Conservation (phyloP, 2,797 vertebrate species). For the Dryobates pubescens region DNA sequence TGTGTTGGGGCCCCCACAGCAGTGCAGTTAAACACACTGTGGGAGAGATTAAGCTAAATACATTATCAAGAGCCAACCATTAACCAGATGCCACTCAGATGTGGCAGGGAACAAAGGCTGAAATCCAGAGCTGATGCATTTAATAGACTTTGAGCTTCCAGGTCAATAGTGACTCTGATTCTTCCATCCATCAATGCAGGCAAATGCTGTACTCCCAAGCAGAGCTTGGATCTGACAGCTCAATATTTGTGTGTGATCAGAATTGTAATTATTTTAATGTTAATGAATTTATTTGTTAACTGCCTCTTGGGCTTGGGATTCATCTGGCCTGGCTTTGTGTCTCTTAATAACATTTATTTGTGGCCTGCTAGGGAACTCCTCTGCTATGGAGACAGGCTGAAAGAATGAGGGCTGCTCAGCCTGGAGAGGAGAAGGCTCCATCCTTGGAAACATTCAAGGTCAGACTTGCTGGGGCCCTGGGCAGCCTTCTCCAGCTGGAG, state of each 20-base stretch:
- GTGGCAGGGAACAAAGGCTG: slow-evolving; percentile 53
- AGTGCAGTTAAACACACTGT: slow-evolving; percentile 64
- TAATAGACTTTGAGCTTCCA: slow-evolving; percentile 55
- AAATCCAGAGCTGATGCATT: slow-evolving; percentile 17
- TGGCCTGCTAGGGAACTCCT: neutral
- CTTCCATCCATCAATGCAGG: neutral
- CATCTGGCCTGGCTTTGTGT: neutral
- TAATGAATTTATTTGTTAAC: slow-evolving; percentile 48
- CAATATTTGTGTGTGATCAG: slow-evolving; percentile 18
- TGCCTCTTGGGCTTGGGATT: neutral
- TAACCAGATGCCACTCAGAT: slow-evolving; percentile 65
- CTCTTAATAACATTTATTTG: slow-evolving; percentile 16
- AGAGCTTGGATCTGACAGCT: slow-evolving; percentile 19
- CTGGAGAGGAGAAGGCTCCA: too few species aligned
- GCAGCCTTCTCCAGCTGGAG: too few species aligned
- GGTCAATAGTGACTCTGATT: slow-evolving; percentile 31
- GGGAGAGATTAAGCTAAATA: slow-evolving; percentile 62
- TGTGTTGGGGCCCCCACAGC: too few species aligned
- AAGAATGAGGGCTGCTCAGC: too few species aligned
- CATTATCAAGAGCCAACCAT: slow-evolving; percentile 59
- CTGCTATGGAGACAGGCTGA: too few species aligned
- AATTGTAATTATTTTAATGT: slow-evolving; percentile 35
- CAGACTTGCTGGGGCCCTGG: too few species aligned
- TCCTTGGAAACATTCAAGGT: too few species aligned
- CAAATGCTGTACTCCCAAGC: slow-evolving; percentile 18